phyloP scores from a whole-genome alignment of 2,888 invertebrate genomes.

The Drosophila macrospina region DNA sequence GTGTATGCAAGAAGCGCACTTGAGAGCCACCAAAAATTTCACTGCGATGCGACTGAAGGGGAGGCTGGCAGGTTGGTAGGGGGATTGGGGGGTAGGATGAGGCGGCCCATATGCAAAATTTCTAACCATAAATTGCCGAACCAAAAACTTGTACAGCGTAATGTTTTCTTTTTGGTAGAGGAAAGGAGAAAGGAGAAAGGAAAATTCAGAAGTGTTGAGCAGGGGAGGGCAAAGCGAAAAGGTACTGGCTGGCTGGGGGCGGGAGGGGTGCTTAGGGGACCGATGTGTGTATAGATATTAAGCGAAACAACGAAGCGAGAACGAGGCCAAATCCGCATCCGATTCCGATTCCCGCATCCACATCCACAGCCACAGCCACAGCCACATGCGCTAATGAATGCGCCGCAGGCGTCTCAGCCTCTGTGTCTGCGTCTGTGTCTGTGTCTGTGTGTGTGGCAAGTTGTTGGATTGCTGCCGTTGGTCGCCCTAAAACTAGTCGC shows the following conservation, averaged over 20 bases:
- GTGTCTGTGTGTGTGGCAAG: constrained; percentile 34
- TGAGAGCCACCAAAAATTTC: constrained; percentile 71
- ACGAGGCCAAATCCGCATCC: constrained; percentile 62
- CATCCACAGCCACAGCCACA: constrained; percentile 45
- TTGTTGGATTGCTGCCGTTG: constrained; percentile 66
- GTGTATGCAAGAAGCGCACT: constrained; percentile 48
- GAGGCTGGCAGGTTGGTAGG: constrained; percentile 7
- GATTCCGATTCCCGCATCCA: constrained; percentile 42
- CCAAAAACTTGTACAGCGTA: constrained; percentile 69
- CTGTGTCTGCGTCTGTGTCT: too few species aligned
- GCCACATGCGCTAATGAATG: constrained; percentile 71
- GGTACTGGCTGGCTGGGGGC: too few species aligned
- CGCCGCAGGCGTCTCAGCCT: constrained; percentile 33
- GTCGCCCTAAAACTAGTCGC: constrained; percentile 61
- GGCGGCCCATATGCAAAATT: constrained; percentile 72
- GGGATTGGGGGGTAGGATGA: constrained; percentile 10
- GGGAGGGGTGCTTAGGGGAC: neutral
- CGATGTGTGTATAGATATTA: constrained; percentile 34
- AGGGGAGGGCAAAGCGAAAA: too few species aligned
- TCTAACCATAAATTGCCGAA: constrained; percentile 80
- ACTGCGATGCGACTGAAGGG: neutral
- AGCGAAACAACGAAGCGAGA: constrained; percentile 58
- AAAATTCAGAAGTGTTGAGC: too few species aligned
- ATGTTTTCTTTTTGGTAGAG: constrained; percentile 30
- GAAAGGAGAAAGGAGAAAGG: neutral